Evolutionary conservation across 1,140 invertebrate genomes (phyloP).

Genomic region (Apis dorsata): DNA sequence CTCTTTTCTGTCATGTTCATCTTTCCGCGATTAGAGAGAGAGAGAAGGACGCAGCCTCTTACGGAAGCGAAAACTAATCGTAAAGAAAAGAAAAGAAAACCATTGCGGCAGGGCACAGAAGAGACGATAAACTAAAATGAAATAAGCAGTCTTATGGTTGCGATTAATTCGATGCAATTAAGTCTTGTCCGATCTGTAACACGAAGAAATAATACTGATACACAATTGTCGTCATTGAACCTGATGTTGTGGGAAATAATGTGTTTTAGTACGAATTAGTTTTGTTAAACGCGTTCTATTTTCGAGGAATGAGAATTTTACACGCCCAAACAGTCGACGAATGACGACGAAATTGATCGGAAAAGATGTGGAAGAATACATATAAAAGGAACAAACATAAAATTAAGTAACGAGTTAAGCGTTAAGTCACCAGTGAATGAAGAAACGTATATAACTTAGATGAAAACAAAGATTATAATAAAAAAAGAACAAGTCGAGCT

Average conservation of each 20-base stretch:
- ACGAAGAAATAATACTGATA: constrained; percentile 40
- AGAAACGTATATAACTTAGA: background rate
- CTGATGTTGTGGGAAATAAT: too few species aligned
- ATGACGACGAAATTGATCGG: background rate
- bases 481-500: background rate
- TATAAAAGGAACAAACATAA: background rate
- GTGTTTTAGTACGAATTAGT: background rate
- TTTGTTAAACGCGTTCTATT: background rate
- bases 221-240: background rate
- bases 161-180: constrained; percentile 17
- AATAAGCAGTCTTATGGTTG: constrained; percentile 41
- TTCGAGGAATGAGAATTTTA: background rate
- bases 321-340: background rate
- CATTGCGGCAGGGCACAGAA: too few species aligned
- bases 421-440: background rate
- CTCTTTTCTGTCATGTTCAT: background rate
- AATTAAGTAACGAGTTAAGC: constrained; percentile 19
- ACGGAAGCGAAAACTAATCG: constrained; percentile 39
- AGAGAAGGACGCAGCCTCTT: constrained; percentile 44
- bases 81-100: background rate
- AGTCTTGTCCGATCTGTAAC: constrained; percentile 8
- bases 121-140: constrained; percentile 13
- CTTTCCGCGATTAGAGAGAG: constrained; percentile 11
- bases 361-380: background rate
- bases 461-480: background rate